Evolutionary conservation across 2,113 vertebrate genomes (phyloP).

Genomic region (Motacilla alba): DNA sequence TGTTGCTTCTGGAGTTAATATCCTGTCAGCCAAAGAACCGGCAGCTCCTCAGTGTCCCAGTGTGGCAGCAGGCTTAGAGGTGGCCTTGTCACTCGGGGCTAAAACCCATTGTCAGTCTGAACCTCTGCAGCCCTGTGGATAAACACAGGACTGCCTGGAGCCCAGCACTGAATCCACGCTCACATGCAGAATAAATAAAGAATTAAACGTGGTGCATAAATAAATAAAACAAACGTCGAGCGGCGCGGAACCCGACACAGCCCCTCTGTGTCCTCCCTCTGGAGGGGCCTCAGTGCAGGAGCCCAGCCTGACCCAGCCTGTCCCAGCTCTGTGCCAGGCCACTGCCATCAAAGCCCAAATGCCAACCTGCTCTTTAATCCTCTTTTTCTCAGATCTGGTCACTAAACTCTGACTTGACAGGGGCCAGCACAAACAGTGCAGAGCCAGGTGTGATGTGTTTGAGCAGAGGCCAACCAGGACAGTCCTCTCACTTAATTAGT

Average conservation of each 20-base stretch:
- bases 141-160: slow-evolving; percentile 16
- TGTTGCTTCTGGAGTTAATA: not conserved
- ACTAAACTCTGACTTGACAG: slow-evolving; percentile 32
- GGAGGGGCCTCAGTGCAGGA: not conserved
- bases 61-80: not conserved
- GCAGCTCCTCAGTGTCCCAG: not conserved
- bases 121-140: not conserved
- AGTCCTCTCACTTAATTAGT: not conserved
- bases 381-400: not conserved
- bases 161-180: not conserved
- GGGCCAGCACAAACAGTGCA: not conserved
- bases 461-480: not conserved
- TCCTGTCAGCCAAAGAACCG: not conserved
- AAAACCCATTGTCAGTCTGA: slow-evolving; percentile 9
- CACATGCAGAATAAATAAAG: slow-evolving; percentile 48
- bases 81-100: slow-evolving; percentile 5
- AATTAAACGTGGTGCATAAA: not conserved
- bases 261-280: not conserved
- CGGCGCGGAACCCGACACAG: not conserved
- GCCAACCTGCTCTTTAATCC: not conserved
- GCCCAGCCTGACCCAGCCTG: accelerated
- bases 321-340: not conserved
- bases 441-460: slow-evolving; percentile 39
- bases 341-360: not conserved
- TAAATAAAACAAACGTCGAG: slow-evolving; percentile 13